Conservation (phyloP, 2,888 invertebrate genomes). For the Mythimna ferrago region DNA sequence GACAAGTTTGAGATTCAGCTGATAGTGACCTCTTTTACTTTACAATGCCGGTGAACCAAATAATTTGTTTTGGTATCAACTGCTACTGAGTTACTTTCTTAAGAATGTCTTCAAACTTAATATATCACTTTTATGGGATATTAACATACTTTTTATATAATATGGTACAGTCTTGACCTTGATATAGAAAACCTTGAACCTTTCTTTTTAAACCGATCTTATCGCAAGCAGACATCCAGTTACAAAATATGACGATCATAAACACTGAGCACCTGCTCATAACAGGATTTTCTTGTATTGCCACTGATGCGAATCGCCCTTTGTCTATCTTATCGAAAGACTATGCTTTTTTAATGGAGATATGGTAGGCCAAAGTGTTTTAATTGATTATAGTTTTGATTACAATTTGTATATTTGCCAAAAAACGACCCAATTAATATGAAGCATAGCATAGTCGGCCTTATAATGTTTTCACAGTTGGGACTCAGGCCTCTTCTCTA, state of each 20-base stretch:
- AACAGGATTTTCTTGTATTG: slow-evolving; percentile 56
- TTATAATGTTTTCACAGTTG: too few species aligned
- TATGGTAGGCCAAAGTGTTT: neutral
- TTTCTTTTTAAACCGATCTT: slow-evolving; percentile 37
- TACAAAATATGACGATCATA: slow-evolving; percentile 47
- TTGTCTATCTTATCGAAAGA: slow-evolving; percentile 24
- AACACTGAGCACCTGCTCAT: slow-evolving; percentile 49
- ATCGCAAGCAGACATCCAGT: slow-evolving; percentile 36
- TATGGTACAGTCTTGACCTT: neutral
- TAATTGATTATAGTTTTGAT: too few species aligned
- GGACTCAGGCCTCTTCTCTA: too few species aligned
- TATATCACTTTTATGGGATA: neutral
- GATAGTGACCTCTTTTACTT: slow-evolving; percentile 55
- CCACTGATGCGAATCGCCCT: slow-evolving; percentile 23
- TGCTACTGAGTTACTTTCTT: slow-evolving; percentile 4
- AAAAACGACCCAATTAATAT: too few species aligned
- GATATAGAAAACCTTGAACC: slow-evolving; percentile 22
- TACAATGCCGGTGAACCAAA: slow-evolving; percentile 42
- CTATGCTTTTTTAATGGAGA: slow-evolving; percentile 5
- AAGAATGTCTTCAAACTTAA: neutral
- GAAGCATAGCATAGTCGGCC: too few species aligned
- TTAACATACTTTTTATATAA: neutral
- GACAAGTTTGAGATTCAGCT: slow-evolving; percentile 53
- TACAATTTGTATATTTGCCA: too few species aligned
- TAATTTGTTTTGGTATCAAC: slow-evolving; percentile 27